These are phyloP conservation scores for Amphimallon solstitiale DNA, from an alignment of 2,888 invertebrate species.

Conservation along the genomic window DNA sequence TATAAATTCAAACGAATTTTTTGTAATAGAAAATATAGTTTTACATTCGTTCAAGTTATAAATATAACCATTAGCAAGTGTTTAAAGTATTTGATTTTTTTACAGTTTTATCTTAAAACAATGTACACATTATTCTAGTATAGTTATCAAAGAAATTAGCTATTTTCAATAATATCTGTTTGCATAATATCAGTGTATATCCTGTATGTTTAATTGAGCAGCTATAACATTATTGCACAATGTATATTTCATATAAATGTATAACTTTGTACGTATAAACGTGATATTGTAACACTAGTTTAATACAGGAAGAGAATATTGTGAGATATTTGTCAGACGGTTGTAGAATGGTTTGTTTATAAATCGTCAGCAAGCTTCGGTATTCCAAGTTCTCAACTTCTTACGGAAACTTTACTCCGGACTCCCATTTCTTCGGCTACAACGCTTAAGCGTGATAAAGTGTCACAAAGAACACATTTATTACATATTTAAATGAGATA, in stretches of 20 bases:
- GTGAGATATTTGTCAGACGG: background rate
- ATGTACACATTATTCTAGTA: too few species aligned
- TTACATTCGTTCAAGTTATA: too few species aligned
- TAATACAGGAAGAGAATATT: background rate
- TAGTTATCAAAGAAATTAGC: too few species aligned
- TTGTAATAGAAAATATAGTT: too few species aligned
- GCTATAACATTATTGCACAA: background rate
- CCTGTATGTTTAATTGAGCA: too few species aligned
- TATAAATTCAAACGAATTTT: too few species aligned
- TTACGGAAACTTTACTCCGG: background rate
- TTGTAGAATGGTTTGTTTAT: constrained; percentile 5
- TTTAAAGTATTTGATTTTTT: too few species aligned
- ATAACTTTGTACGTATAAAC: background rate
- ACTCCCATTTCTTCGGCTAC: background rate
- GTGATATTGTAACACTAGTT: background rate
- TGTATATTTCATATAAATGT: background rate
- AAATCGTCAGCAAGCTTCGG: constrained; percentile 11
- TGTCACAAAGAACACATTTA: constrained; percentile 34
- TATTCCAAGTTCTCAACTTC: background rate
- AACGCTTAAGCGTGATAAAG: constrained; percentile 16
- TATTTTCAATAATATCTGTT: too few species aligned
- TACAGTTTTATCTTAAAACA: too few species aligned
- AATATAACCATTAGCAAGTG: too few species aligned
- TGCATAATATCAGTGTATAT: too few species aligned
- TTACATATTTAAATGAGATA: constrained; percentile 36